A percentile compares a stretch with the other conserved stretches of the same genome.
Evolutionary conservation across 2,888 invertebrate species (phyloP).

Genomic region (Plagiodera versicolora): DNA sequence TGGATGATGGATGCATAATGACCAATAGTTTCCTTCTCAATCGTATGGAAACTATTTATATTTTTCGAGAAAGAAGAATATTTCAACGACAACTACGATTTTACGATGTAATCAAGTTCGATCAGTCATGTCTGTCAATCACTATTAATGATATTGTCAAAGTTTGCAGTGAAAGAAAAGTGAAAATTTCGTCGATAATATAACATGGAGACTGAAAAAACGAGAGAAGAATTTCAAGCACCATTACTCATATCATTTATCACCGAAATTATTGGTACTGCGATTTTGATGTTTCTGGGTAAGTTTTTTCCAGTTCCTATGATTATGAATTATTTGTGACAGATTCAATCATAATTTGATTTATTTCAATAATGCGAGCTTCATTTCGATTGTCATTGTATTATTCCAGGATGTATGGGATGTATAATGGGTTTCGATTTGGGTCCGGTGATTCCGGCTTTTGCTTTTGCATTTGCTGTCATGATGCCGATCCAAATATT

Average conservation of each 20-base stretch:
- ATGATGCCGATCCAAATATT: constrained; percentile 24
- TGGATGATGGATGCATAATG: too few species aligned
- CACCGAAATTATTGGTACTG: constrained; percentile 12
- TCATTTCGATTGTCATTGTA: too few species aligned
- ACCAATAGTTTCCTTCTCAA: too few species aligned
- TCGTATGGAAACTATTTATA: too few species aligned
- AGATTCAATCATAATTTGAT: too few species aligned
- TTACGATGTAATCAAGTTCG: too few species aligned
- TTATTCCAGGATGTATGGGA: constrained; percentile 31
- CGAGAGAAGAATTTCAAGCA: not conserved
- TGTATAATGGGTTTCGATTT: constrained; percentile 13
- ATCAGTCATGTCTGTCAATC: not conserved
- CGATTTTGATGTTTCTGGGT: constrained; percentile 1
- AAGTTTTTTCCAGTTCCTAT: too few species aligned
- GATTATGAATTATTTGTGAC: too few species aligned
- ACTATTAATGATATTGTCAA: not conserved
- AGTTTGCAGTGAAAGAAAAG: not conserved
- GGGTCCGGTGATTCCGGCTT: constrained; percentile 28
- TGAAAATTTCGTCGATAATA: not conserved
- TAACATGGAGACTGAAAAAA: not conserved
- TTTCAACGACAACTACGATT: too few species aligned
- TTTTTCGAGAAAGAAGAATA: too few species aligned
- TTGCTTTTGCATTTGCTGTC: constrained; percentile 26
- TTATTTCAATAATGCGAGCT: too few species aligned
- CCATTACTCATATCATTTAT: constrained; percentile 18